Conservation (phyloP, 2,113 vertebrate genomes). For the Octodon degus region DNA sequence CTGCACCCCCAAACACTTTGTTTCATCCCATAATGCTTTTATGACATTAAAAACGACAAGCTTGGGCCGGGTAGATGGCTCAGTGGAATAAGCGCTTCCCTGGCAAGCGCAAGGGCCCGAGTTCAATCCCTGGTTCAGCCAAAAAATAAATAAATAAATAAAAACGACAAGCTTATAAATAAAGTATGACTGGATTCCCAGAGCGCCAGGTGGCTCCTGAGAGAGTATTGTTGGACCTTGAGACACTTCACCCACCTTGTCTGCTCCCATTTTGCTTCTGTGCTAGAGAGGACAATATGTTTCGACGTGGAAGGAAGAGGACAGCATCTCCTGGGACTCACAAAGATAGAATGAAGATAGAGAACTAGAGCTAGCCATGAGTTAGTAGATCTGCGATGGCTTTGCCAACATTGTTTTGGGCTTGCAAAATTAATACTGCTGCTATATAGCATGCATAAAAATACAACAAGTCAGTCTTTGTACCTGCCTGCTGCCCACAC, state of each 20-base stretch:
- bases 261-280: not conserved
- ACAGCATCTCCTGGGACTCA: not conserved
- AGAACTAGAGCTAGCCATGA: not conserved
- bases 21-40: not conserved
- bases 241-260: not conserved
- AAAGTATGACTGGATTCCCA: not conserved
- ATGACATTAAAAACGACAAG: not conserved
- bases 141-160: no score
- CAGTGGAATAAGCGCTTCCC: no score
- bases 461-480: not conserved
- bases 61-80: no score
- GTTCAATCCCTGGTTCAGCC: no score
- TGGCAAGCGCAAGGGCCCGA: no score
- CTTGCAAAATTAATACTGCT: not conserved
- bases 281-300: not conserved
- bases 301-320: not conserved
- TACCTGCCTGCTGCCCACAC: not conserved
- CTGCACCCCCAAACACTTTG: not conserved
- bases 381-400: not conserved
- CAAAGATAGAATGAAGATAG: not conserved
- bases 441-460: not conserved
- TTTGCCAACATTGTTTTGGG: not conserved
- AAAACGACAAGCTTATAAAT: slow-evolving; percentile 47
- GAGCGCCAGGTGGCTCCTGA: not conserved
- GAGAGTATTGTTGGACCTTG: not conserved